A percentile compares a stretch with the other conserved stretches of the same genome.
Conservation (phyloP, 2,113 vertebrate species). For the Salvator merianae region DNA sequence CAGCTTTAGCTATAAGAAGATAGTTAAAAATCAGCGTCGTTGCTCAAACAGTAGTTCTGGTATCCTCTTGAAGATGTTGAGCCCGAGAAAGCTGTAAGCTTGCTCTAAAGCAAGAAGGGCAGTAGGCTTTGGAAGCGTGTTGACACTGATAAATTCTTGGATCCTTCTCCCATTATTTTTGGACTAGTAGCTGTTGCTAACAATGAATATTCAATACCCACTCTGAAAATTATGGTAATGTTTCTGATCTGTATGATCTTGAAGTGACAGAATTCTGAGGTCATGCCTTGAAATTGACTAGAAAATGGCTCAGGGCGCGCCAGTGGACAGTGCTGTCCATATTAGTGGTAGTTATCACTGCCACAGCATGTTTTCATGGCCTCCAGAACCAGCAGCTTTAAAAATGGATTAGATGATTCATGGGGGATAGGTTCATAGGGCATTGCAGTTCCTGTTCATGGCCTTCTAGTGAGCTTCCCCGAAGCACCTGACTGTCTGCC, state of each 20-base stretch:
- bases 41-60: conserved; percentile 1
- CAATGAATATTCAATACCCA: neutral
- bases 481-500: neutral
- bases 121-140: neutral
- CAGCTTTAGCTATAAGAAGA: neutral
- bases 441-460: neutral
- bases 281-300: neutral
- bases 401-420: neutral
- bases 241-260: neutral
- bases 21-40: neutral
- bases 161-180: neutral
- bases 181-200: neutral
- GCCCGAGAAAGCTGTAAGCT: neutral
- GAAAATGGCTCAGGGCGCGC: neutral
- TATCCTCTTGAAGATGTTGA: neutral
- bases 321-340: neutral
- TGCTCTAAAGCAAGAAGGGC: neutral
- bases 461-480: neutral
- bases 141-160: neutral
- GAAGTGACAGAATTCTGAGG: neutral
- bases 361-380: neutral
- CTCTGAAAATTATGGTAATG: neutral
- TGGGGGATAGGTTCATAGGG: neutral
- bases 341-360: neutral
- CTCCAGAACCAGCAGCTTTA: neutral